phyloP scores from a whole-genome alignment of 1,140 invertebrate genomes.

The Leptonema lineaticorne region DNA sequence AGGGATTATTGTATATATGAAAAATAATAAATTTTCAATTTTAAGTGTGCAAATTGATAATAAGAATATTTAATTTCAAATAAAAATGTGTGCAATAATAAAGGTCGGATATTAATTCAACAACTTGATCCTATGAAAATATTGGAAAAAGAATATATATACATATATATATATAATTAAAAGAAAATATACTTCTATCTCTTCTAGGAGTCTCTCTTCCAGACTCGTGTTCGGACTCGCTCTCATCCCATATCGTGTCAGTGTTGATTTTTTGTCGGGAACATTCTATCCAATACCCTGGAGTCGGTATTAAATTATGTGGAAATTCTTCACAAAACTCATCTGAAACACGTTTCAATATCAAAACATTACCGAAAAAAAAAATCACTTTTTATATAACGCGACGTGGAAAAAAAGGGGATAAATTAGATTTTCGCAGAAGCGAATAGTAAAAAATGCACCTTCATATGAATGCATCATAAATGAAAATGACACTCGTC shows the following conservation, averaged over 20 bases:
- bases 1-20: no score
- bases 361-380: not conserved
- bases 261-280: conserved; percentile 83
- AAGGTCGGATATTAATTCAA: no score
- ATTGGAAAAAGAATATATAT: no score
- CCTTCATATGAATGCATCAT: not conserved
- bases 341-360: conserved; percentile 60
- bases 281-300: conserved; percentile 95
- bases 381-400: not conserved
- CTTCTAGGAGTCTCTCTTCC: conserved; percentile 45
- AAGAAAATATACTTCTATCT: conserved; percentile 63
- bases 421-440: not conserved
- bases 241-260: conserved; percentile 84
- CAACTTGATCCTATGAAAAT: no score
- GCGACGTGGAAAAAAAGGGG: no score
- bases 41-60: no score
- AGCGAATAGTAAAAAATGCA: not conserved
- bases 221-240: conserved; percentile 77
- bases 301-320: conserved; percentile 85
- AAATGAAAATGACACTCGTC: conserved; percentile 16
- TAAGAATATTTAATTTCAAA: no score
- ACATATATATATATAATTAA: no score
- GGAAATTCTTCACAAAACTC: conserved; percentile 92
- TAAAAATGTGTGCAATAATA: no score
- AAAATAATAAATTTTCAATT: no score